phyloP scores from a whole-genome alignment of 2,797 vertebrate genomes.

The Takifugu ocellatus region DNA sequence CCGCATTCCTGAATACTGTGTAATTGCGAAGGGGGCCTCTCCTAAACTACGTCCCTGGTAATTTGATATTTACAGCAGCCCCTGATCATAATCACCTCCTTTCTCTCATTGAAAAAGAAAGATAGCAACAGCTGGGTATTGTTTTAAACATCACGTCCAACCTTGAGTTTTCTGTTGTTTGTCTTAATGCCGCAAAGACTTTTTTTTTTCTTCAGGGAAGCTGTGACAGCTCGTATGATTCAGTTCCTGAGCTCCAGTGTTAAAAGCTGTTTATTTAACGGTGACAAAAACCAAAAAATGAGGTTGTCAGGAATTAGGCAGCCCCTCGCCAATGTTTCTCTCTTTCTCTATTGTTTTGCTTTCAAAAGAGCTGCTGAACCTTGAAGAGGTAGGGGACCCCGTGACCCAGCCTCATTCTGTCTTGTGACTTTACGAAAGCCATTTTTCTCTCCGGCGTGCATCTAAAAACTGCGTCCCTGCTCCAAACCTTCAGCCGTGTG shows the following conservation, averaged over 20 bases:
- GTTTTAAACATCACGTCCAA: slow-evolving; percentile 40
- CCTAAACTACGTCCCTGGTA: slow-evolving; percentile 81
- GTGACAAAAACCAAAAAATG: slow-evolving; percentile 16
- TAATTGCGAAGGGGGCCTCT: slow-evolving; percentile 84
- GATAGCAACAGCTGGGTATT: slow-evolving; percentile 69
- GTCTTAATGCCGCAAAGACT: slow-evolving; percentile 26
- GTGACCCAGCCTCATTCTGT: slow-evolving; percentile 35
- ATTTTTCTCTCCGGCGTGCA: slow-evolving; percentile 10
- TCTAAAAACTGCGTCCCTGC: slow-evolving; percentile 17
- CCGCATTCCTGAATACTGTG: slow-evolving; percentile 85
- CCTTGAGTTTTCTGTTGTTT: slow-evolving; percentile 36
- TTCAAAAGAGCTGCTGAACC: slow-evolving; percentile 53
- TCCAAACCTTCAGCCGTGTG: slow-evolving; percentile 38
- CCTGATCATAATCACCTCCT: slow-evolving; percentile 68
- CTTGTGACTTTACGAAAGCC: slow-evolving; percentile 33
- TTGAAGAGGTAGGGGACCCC: slow-evolving; percentile 46
- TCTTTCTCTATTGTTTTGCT: slow-evolving; percentile 32
- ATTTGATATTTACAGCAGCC: slow-evolving; percentile 83
- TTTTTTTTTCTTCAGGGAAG: slow-evolving; percentile 17
- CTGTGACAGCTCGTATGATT: slow-evolving; percentile 9
- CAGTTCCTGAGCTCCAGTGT: slow-evolving; percentile 4
- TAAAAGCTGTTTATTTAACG: slow-evolving; percentile 15
- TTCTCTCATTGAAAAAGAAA: slow-evolving; percentile 64
- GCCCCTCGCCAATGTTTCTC: slow-evolving; percentile 23
- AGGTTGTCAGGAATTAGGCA: slow-evolving; percentile 15